Evolutionary conservation across 2,797 vertebrate species (phyloP).

Genomic region (Sciurus vulgaris): DNA sequence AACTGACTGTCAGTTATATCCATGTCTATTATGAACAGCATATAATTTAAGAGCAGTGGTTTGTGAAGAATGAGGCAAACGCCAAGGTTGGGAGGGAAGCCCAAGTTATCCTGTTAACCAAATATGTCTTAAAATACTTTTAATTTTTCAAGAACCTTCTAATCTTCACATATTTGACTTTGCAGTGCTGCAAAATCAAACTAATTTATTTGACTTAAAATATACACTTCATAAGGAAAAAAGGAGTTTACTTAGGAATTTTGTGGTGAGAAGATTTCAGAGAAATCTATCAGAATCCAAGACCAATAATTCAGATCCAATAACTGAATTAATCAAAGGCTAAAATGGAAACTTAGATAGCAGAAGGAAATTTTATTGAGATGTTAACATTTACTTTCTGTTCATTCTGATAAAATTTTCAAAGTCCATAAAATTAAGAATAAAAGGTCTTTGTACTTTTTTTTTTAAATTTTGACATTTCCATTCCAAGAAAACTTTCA

Average conservation of each 20-base stretch:
- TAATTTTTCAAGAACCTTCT: slow-evolving; percentile 87
- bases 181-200: slow-evolving; percentile 84
- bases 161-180: slow-evolving; percentile 88
- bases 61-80: slow-evolving; percentile 83
- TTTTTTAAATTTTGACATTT: slow-evolving; percentile 18
- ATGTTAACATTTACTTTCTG: background rate
- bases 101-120: slow-evolving; percentile 87
- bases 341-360: background rate
- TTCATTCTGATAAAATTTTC: background rate
- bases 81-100: slow-evolving; percentile 84
- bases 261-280: slow-evolving; percentile 41
- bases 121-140: slow-evolving; percentile 89
- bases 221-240: slow-evolving; percentile 56
- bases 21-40: slow-evolving; percentile 80
- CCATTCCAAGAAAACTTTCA: background rate
- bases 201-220: slow-evolving; percentile 82
- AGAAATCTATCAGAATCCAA: background rate
- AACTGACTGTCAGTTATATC: slow-evolving; percentile 83
- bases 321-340: slow-evolving; percentile 1
- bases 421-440: background rate
- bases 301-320: slow-evolving; percentile 26
- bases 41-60: slow-evolving; percentile 88
- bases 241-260: slow-evolving; percentile 49
- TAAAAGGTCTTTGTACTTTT: background rate
- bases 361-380: background rate